Evolutionary conservation across 2,113 vertebrate genomes (phyloP), one percentile per base, ranked within the genome.

Genomic region (Ictalurus furcatus): DNA sequence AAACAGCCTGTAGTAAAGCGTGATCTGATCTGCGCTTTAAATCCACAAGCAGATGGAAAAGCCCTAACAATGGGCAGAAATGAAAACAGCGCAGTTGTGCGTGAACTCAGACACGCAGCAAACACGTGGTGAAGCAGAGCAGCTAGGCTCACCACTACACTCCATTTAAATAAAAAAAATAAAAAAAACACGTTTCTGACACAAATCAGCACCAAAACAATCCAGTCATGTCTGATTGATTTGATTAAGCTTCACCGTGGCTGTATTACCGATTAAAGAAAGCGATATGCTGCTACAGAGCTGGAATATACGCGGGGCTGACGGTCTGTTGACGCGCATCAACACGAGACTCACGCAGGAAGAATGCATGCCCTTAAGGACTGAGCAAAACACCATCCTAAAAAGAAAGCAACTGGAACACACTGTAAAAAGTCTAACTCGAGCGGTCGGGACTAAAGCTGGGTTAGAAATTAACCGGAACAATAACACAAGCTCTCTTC

Each of bases 111-210:
- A 63, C 63, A 34, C 30, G 63, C 44, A 82, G 23, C 78, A 73
- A 73, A 79, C 88, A 88, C 88, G 88, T 88, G 82, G 88, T 88
- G 21, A 67, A 48, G 83, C 59, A 8, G 63, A 54, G 63, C 37
- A 52, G 84, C 37, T 7, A 17, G 52, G n/a, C 82, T 84, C 59
- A 6, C 1, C 58, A 61, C 81, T 11, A 0, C 58, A 40, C 81
- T 13, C 8, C 21, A 25, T 13, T 63, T 4, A 40, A 34, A 6
- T 6, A 48, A 7, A 7, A 48, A 8, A 48, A 44, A 44, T 44
- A 44, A 3, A 7, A 48, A 48, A 7, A 48, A 48, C 71, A 40
- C 71, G 21, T 12, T 9, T 52, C 17, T 13, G 34, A 44, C 1
- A 28, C 8, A 82, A 83, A 63, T 37, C 56, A 63, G 21, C 9